These are phyloP conservation scores for Calephelis virginiensis DNA, from an alignment of 1,140 invertebrate genomes.

Conservation along the genomic window DNA sequence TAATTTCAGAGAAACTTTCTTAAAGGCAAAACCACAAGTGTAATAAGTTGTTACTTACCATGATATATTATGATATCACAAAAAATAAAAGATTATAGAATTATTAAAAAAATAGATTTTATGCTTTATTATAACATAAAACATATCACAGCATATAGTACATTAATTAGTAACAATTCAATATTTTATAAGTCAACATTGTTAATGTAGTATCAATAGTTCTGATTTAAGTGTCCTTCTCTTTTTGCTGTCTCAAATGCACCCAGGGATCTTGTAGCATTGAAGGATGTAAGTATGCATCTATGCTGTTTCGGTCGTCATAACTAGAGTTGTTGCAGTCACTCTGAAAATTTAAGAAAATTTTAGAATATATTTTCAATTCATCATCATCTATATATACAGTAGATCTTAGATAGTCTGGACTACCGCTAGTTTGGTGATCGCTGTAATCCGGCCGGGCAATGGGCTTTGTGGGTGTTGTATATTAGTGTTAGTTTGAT, in stretches of 20 bases:
- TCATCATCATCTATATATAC: too few species aligned
- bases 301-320: slow-evolving; percentile 47
- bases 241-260: slow-evolving; percentile 36
- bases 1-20: too few species aligned
- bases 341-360: slow-evolving; percentile 50
- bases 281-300: slow-evolving; percentile 61
- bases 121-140: slow-evolving; percentile 6
- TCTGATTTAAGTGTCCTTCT: slow-evolving; percentile 5
- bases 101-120: not conserved
- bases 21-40: too few species aligned
- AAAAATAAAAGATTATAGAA: too few species aligned
- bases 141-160: not conserved
- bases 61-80: too few species aligned
- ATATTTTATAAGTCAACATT: not conserved
- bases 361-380: not conserved
- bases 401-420: too few species aligned
- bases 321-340: slow-evolving; percentile 48
- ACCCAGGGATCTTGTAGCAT: slow-evolving; percentile 70
- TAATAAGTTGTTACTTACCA: too few species aligned
- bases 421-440: too few species aligned
- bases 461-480: too few species aligned
- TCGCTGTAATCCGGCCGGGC: too few species aligned
- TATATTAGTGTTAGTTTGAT: too few species aligned
- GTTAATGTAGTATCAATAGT: too few species aligned
- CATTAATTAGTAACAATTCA: not conserved